Evolutionary conservation across 1,140 invertebrate genomes (phyloP).

Genomic region (Penaeus indicus): DNA sequence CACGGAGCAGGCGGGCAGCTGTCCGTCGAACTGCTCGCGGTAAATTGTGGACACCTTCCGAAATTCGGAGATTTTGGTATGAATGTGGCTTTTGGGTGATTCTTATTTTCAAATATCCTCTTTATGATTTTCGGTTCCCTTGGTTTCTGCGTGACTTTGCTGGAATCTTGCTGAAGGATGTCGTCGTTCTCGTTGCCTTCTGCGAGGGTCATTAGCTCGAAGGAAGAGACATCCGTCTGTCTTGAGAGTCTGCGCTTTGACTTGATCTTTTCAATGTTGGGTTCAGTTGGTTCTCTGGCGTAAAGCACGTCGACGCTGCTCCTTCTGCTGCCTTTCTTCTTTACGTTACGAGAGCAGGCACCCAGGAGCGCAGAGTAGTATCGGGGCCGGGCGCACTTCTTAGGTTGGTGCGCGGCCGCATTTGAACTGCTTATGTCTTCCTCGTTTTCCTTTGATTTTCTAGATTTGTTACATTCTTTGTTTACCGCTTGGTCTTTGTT

Average conservation of each 20-base stretch:
- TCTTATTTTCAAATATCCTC: too few species aligned
- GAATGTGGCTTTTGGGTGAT: neutral
- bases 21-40: constrained; percentile 28
- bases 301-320: constrained; percentile 50
- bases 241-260: constrained; percentile 53
- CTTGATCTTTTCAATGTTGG: constrained; percentile 42
- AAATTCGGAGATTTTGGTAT: neutral
- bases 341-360: constrained; percentile 14
- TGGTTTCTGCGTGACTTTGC: constrained; percentile 21
- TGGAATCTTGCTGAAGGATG: neutral
- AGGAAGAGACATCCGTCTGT: constrained; percentile 47
- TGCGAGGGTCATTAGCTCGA: constrained; percentile 45
- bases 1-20: constrained; percentile 44
- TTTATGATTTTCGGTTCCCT: neutral
- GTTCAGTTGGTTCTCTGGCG: constrained; percentile 43
- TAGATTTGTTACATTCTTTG: too few species aligned
- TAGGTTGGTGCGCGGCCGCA: neutral
- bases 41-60: constrained; percentile 2
- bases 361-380: constrained; percentile 41
- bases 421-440: too few species aligned
- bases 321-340: constrained; percentile 33
- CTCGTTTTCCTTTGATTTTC: too few species aligned
- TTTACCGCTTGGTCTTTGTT: too few species aligned
- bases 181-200: constrained; percentile 49
- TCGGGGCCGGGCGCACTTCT: neutral